Percentiles rank a stretch among this genome's conserved stretches.
Evolutionary conservation across 2,113 vertebrate species (phyloP).

Genomic region (Hippocampus barbouri): DNA sequence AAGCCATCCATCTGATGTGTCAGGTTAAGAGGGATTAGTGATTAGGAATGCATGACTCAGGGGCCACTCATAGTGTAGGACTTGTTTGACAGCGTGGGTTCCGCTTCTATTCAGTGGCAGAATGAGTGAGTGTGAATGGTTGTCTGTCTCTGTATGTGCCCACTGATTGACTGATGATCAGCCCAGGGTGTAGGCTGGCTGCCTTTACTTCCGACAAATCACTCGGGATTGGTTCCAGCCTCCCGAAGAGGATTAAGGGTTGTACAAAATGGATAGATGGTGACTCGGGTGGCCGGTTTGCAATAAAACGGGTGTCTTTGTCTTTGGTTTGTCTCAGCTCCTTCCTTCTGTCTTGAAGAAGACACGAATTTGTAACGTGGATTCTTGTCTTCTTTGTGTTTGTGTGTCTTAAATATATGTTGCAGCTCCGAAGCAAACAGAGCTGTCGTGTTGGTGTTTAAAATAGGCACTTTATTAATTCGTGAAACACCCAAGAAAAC

Average conservation of each 20-base stretch:
- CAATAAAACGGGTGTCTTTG: not conserved
- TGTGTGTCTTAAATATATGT: not conserved
- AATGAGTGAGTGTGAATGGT: not conserved
- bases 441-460: too few relatives aligned
- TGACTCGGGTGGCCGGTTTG: not conserved
- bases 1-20: slow-evolving; percentile 3
- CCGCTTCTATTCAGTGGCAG: not conserved
- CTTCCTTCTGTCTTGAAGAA: not conserved
- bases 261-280: not conserved
- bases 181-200: not conserved
- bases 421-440: too few relatives aligned
- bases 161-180: not conserved
- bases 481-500: too few relatives aligned
- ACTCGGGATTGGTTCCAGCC: not conserved
- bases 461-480: too few relatives aligned
- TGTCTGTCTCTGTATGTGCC: not conserved
- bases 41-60: slow-evolving; percentile 3
- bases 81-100: slow-evolving; percentile 1
- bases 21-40: not conserved
- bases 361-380: not conserved
- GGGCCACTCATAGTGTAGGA: not conserved
- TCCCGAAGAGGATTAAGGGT: not conserved
- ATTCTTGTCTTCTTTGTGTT: not conserved
- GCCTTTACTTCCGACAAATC: not conserved
- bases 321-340: not conserved